A percentile compares a stretch with the other conserved stretches of the same genome.
Evolutionary conservation across 2,797 vertebrate genomes (phyloP).

Genomic region (Pogonophryne albipinna): DNA sequence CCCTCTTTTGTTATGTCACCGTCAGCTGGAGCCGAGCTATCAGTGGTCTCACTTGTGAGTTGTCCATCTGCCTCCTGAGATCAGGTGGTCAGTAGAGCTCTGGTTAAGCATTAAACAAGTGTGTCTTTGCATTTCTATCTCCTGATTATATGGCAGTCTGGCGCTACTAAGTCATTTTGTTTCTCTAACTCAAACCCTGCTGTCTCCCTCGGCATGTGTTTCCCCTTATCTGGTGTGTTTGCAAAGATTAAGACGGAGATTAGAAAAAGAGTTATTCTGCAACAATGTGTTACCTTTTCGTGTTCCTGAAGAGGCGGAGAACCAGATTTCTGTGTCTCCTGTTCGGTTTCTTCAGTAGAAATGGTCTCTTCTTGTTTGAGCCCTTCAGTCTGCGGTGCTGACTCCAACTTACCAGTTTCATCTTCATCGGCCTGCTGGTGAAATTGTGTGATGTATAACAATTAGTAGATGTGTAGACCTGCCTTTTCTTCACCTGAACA

Average conservation of each 20-base stretch:
- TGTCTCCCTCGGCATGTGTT: not conserved
- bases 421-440: constrained; percentile 32
- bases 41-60: constrained; percentile 4
- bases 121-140: constrained; percentile 6
- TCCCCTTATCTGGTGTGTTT: not conserved
- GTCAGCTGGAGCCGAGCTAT: constrained; percentile 25
- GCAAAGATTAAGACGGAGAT: not conserved
- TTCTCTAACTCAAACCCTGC: not conserved
- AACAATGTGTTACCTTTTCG: constrained; percentile 31
- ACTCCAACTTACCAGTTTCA: constrained; percentile 15
- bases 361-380: constrained; percentile 21
- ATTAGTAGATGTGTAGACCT: not conserved
- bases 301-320: constrained; percentile 34
- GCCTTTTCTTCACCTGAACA: constrained; percentile 20
- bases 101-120: constrained; percentile 34
- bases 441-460: not conserved
- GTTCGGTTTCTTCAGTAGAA: constrained; percentile 29
- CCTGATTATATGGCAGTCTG: not conserved
- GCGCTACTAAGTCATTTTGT: not conserved
- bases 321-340: constrained; percentile 28
- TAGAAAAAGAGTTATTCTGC: not conserved
- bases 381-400: constrained; percentile 25
- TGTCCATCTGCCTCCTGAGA: constrained; percentile 58
- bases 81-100: not conserved
- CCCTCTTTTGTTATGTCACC: constrained; percentile 34